These are phyloP conservation scores for Tethea ocularis DNA, from an alignment of 2,888 invertebrate species.

Conservation along the genomic window DNA sequence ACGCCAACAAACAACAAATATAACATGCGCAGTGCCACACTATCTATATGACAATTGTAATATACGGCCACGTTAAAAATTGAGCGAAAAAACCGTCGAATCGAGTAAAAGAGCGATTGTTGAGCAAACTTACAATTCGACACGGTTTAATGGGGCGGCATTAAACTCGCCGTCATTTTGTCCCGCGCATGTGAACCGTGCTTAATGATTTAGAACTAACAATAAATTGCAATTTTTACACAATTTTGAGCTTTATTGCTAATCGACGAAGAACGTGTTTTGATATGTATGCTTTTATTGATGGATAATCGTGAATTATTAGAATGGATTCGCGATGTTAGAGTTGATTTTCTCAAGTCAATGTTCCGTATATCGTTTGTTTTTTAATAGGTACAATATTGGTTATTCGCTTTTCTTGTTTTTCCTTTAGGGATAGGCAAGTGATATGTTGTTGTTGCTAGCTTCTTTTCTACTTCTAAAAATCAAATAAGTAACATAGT, in stretches of 20 bases:
- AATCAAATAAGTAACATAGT: too few relatives aligned
- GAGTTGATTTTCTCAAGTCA: not conserved
- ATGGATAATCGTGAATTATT: conserved; percentile 1
- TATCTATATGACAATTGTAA: conserved; percentile 57
- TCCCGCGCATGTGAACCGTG: conserved; percentile 71
- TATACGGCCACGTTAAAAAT: conserved; percentile 72
- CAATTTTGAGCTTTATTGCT: conserved; percentile 21
- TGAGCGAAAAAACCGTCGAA: conserved; percentile 71
- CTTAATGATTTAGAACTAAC: conserved; percentile 78
- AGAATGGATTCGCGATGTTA: not conserved
- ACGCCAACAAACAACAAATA: conserved; percentile 65
- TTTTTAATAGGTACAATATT: not conserved
- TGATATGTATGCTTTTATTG: not conserved
- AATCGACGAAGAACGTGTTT: conserved; percentile 5
- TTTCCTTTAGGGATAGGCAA: too few relatives aligned
- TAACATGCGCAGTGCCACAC: conserved; percentile 56
- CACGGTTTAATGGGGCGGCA: conserved; percentile 78
- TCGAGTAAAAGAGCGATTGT: conserved; percentile 79
- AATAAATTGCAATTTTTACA: conserved; percentile 1
- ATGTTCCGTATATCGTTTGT: not conserved
- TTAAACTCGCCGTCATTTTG: conserved; percentile 63
- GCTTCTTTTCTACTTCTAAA: too few relatives aligned
- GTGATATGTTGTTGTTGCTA: too few relatives aligned
- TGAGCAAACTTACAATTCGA: conserved; percentile 80
- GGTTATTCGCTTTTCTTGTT: not conserved